Evolutionary conservation across 1,140 invertebrate species (phyloP), one percentile per base, ranked within the genome.

Genomic region (Drosophila quadrilineata): DNA sequence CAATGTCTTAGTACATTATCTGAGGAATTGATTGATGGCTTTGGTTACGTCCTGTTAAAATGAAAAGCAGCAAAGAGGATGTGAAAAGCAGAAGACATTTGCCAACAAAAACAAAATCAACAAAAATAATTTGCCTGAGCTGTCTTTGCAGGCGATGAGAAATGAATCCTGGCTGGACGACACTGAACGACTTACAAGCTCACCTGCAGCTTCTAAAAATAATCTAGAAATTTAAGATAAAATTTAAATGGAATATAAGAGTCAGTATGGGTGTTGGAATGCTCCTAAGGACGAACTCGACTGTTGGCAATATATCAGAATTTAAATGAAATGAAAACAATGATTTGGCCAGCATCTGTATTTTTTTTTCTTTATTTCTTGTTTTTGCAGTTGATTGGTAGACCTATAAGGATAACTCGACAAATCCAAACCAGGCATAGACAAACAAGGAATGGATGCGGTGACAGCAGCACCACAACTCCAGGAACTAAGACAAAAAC

Each of bases 301-400:
- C n/a, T n/a, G n/a, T n/a, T n/a, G n/a, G 22, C 58, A 66, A 73
- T 75, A 70, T 14, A 58, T 64, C 58, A 77, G 63, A 64, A 75
- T 85, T 85, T 79, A 69, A 86, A 85, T 85, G 41, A 86, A 86
- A 85, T 79, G 71, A 85, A 85, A 85, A 85, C 79, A 84, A 79
- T 79, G n/a, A n/a, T n/a, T n/a, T n/a, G n/a, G n/a, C n/a, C n/a
- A n/a, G n/a, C n/a, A n/a, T n/a, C n/a, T n/a, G n/a, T n/a, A n/a
- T n/a, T n/a, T n/a, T n/a, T n/a, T n/a, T n/a, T n/a, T n/a, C n/a
- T n/a, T n/a, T n/a, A n/a, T n/a, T n/a, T n/a, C n/a, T n/a, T n/a
- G 65, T 62, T 77, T 71, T 73, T 72, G 71, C 54, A 56, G 73
- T 73, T 71, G 58, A 69, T 82, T 75, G 63, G 59, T 52, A 65